These are phyloP conservation scores for Polydrusus tereticollis DNA, from an alignment of 2,888 invertebrate species.

Conservation along the genomic window DNA sequence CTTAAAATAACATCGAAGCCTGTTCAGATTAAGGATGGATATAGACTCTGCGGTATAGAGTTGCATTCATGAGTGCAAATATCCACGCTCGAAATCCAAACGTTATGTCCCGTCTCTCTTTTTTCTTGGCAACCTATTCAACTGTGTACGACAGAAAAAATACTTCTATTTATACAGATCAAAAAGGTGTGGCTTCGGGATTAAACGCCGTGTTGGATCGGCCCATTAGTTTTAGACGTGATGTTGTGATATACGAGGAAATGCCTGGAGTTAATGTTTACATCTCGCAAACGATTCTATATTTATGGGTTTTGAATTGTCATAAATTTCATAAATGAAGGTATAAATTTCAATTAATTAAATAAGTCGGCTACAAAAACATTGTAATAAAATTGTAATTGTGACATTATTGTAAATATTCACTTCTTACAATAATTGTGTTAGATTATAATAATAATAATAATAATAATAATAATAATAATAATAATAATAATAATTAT, in stretches of 20 bases:
- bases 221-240: conserved; percentile 43
- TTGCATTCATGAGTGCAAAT: conserved; percentile 41
- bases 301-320: not conserved
- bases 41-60: conserved; percentile 13
- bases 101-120: conserved; percentile 14
- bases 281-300: not conserved
- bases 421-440: too few species aligned
- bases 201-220: conserved; percentile 15
- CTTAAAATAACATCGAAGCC: conserved; percentile 39
- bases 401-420: too few species aligned
- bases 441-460: too few species aligned
- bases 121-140: conserved; percentile 35
- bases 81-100: conserved; percentile 33
- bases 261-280: conserved; percentile 2
- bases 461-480: too few species aligned
- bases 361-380: too few species aligned
- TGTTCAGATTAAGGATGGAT: conserved; percentile 31
- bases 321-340: not conserved
- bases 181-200: conserved; percentile 30
- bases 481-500: too few species aligned
- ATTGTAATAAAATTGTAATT: too few species aligned
- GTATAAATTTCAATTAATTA: too few species aligned
- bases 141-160: conserved; percentile 31
- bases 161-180: conserved; percentile 38
- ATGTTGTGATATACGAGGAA: conserved; percentile 31